Percentiles rank a stretch among this genome's conserved stretches.
Evolutionary conservation across 2,797 vertebrate species (phyloP).

Genomic region (Aulostomus chinensis): DNA sequence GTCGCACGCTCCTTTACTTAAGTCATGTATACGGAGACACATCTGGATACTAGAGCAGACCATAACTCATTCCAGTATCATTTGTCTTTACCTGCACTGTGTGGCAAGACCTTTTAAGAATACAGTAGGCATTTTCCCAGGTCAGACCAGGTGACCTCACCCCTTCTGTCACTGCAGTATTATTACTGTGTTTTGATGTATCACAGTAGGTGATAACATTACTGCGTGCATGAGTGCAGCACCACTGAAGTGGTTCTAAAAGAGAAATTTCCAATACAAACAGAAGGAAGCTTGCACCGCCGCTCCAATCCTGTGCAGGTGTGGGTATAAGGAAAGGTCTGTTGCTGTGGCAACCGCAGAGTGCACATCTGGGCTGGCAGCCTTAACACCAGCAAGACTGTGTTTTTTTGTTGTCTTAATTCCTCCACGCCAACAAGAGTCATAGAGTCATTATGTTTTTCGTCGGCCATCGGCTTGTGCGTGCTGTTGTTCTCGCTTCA

Average conservation of each 20-base stretch:
- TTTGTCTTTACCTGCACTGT: too few species aligned
- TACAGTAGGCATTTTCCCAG: too few species aligned
- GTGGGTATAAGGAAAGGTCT: constrained; percentile 25
- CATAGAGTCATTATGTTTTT: too few species aligned
- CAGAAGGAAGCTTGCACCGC: constrained; percentile 18
- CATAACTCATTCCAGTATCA: too few species aligned
- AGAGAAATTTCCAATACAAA: constrained; percentile 20
- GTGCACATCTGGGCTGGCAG: constrained; percentile 22
- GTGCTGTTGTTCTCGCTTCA: too few species aligned
- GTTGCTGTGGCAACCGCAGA: constrained; percentile 60
- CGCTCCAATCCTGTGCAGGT: constrained; percentile 46
- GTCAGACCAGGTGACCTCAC: constrained; percentile 1
- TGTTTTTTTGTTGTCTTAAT: constrained; percentile 1
- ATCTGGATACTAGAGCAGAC: too few species aligned
- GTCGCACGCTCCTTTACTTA: too few species aligned
- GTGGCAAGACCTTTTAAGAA: too few species aligned
- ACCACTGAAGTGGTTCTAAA: neutral
- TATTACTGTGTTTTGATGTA: too few species aligned
- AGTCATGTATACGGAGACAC: too few species aligned
- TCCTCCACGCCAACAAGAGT: too few species aligned
- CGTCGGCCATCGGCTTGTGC: too few species aligned
- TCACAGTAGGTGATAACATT: neutral
- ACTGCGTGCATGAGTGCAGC: neutral
- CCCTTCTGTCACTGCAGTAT: constrained; percentile 4
- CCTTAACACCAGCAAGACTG: constrained; percentile 33